Evolutionary conservation across 30 jellyfish, hydroid and myxozoan genomes (phyloP), one percentile per base, ranked within the genome.

Genomic region (Pseudorhiza aurosa): DNA sequence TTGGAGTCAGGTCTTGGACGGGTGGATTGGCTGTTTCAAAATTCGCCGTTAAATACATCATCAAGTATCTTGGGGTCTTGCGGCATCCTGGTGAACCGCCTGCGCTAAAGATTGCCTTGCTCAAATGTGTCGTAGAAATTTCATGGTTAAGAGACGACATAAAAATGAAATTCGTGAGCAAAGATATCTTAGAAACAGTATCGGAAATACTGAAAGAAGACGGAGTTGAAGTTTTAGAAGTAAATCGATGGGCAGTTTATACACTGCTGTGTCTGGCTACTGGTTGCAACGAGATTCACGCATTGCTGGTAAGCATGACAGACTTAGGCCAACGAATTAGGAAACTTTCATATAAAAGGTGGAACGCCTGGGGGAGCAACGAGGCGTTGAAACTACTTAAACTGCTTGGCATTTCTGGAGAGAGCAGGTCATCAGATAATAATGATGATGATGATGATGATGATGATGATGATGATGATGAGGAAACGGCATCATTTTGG

Each of bases 211-310:
- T 80, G 42, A 75, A 43, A 22, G 51, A 44, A 26, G 22, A 60
- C 14, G 40, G 17, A 11, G 70, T 5, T 6, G 65, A 22, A 4
- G 31, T 24, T 25, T 14, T 58, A 0, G 91, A 80, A 17, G 35
- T 28, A 43, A 70, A 80, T n/a, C 70, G 77, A 27, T 80, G 91
- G 91, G 91, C 84, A 4, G 91, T 65, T 40, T 80, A 80, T 26
- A 80, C 78, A 12, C 18, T 80, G 77, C 26, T 80, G 60, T 80
- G 91, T 28, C 43, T 80, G 14, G 91, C 77, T 14, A 29, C 84
- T 9, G 77, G 70, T 10, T 32, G 56, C 58, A 2, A 35, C 24
- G 33, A 17, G 6, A 47, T 62, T 8, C 91, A 80, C 35, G 37
- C 17, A 30, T 68, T 53, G 29, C 24, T 80, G 22, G 31, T 80